Evolutionary conservation across 2,888 invertebrate genomes (phyloP).

Genomic region (Drosophila mercatorum): DNA sequence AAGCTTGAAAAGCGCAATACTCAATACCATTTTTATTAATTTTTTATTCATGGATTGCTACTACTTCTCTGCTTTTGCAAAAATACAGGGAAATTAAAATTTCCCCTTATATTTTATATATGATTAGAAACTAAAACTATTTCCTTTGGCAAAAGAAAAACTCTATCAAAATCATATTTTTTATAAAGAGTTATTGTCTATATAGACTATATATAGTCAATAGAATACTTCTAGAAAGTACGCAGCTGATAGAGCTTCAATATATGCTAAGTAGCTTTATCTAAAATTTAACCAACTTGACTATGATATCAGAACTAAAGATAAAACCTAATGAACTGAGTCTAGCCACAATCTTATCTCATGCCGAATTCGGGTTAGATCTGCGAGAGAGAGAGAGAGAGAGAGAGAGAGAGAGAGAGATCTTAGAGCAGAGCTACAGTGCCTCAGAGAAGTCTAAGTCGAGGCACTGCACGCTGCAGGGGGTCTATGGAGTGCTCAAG

Average conservation of each 20-base stretch:
- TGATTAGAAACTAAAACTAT: too few relatives aligned
- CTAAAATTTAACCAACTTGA: background rate
- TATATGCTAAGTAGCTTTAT: background rate
- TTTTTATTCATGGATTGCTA: too few relatives aligned
- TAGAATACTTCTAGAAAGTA: background rate
- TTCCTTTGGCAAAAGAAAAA: too few relatives aligned
- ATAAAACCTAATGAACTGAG: background rate
- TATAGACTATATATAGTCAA: background rate
- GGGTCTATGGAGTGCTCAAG: background rate
- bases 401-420: background rate
- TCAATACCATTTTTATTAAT: too few relatives aligned
- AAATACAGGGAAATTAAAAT: too few relatives aligned
- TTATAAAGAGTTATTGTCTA: background rate
- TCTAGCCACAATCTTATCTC: background rate
- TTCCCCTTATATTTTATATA: too few relatives aligned
- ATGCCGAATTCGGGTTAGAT: background rate
- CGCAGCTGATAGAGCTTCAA: background rate
- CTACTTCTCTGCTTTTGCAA: too few relatives aligned
- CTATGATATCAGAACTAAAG: background rate
- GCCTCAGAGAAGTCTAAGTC: background rate
- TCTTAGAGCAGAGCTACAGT: background rate
- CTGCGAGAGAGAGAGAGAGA: too few relatives aligned
- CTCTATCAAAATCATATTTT: background rate
- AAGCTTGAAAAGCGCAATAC: too few relatives aligned
- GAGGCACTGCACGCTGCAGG: conserved; percentile 6